Percentiles rank a stretch among this genome's conserved stretches.
These are phyloP conservation scores for Leptinotarsa peninsularis DNA, from an alignment of 2,888 invertebrate species.

Conservation along the genomic window DNA sequence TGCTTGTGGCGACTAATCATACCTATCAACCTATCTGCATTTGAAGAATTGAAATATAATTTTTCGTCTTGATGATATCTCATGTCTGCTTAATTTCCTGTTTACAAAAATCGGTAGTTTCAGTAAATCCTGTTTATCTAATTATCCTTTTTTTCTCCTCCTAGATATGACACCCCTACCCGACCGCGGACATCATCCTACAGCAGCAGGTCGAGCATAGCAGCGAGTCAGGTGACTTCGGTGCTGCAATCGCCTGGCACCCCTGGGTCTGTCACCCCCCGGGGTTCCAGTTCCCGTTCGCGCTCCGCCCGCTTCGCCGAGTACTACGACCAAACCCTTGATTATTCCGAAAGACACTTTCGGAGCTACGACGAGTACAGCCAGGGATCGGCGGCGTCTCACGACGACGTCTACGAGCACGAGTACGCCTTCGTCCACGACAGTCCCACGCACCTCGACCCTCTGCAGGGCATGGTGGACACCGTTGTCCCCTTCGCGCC, in stretches of 20 bases:
- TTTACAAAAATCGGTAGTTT: neutral
- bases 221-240: conserved; percentile 64
- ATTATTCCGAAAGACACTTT: conserved; percentile 70
- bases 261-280: conserved; percentile 54
- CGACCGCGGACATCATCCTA: conserved; percentile 71
- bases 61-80: too few species aligned
- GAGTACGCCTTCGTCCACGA: conserved; percentile 66
- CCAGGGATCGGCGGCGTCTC: conserved; percentile 75
- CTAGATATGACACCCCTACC: conserved; percentile 73
- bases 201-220: conserved; percentile 68
- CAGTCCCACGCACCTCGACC: conserved; percentile 64
- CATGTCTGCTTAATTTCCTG: too few species aligned
- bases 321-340: conserved; percentile 58
- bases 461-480: conserved; percentile 39
- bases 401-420: conserved; percentile 71
- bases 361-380: conserved; percentile 81
- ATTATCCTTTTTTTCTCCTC: conserved; percentile 29
- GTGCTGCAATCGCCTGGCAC: conserved; percentile 70
- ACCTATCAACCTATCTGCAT: too few species aligned
- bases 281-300: conserved; percentile 68
- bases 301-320: conserved; percentile 66
- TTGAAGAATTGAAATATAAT: too few species aligned
- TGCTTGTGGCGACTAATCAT: too few species aligned
- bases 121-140: neutral
- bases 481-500: conserved; percentile 58